These are phyloP conservation scores for Kryptolebias ocellatus DNA, from an alignment of 2,797 vertebrate genomes.

Conservation along the genomic window DNA sequence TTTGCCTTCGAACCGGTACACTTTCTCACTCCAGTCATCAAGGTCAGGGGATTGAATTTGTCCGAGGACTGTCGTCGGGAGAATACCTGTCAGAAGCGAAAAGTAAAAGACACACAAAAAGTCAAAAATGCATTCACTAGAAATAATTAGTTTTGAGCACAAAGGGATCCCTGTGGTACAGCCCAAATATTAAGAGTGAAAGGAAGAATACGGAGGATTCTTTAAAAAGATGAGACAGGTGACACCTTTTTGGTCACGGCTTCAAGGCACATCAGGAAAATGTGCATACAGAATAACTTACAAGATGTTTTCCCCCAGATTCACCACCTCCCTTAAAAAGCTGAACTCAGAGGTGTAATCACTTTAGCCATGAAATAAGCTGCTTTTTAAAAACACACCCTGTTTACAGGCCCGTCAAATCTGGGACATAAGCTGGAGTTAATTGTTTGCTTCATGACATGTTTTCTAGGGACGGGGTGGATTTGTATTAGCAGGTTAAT, in stretches of 20 bases:
- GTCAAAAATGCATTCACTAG: conserved; percentile 37
- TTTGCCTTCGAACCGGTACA: conserved; percentile 87
- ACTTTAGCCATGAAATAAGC: conserved; percentile 78
- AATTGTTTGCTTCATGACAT: conserved; percentile 75
- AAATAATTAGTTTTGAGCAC: conserved; percentile 40
- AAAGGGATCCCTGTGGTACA: conserved; percentile 23
- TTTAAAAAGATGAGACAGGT: conserved; percentile 56
- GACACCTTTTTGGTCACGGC: conserved; percentile 56
- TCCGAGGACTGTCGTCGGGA: conserved; percentile 83
- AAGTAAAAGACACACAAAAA: conserved; percentile 51
- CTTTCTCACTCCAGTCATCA: conserved; percentile 90
- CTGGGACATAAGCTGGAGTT: conserved; percentile 65
- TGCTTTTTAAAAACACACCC: conserved; percentile 70
- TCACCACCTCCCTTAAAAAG: conserved; percentile 38
- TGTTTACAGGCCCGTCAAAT: conserved; percentile 74
- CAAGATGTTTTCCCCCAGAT: conserved; percentile 34
- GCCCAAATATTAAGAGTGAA: conserved; percentile 49
- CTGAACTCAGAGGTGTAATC: conserved; percentile 73
- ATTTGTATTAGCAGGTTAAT: conserved; percentile 75
- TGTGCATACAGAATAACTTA: conserved; percentile 44
- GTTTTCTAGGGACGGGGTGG: conserved; percentile 62
- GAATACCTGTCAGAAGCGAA: conserved; percentile 79
- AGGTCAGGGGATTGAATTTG: conserved; percentile 87
- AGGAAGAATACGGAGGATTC: conserved; percentile 37
- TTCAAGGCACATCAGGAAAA: conserved; percentile 64